Conservation (phyloP, 2,888 invertebrate genomes). For the Phytoseiulus persimilis region DNA sequence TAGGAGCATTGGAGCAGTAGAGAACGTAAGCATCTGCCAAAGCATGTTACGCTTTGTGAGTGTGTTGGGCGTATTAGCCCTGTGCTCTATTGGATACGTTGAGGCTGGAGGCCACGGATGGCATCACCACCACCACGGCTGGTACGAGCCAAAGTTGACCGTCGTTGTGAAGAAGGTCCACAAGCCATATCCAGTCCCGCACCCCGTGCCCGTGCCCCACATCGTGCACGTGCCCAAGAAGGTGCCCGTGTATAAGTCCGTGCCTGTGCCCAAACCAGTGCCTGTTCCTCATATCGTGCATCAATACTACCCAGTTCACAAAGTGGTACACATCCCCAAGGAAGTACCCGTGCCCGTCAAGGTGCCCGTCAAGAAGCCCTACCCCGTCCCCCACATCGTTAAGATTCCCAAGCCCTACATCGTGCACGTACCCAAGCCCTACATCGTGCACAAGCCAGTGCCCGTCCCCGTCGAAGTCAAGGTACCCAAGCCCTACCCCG, state of each 20-base stretch:
- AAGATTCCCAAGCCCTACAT: conserved; percentile 31
- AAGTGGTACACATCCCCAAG: conserved; percentile 30
- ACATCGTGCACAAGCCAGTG: conserved; percentile 38
- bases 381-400: conserved; percentile 22
- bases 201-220: conserved; percentile 35
- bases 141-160: conserved; percentile 36
- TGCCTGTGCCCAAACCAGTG: conserved; percentile 32
- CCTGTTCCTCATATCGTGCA: conserved; percentile 35
- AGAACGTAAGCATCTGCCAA: neutral
- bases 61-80: conserved; percentile 28
- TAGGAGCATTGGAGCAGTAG: neutral
- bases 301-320: conserved; percentile 34
- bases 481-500: conserved; percentile 31
- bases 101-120: conserved; percentile 32
- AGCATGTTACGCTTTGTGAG: conserved; percentile 37
- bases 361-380: conserved; percentile 38
- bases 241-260: conserved; percentile 35
- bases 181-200: conserved; percentile 35
- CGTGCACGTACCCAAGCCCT: conserved; percentile 35
- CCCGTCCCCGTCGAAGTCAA: conserved; percentile 36
- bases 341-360: conserved; percentile 33
- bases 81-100: conserved; percentile 38
- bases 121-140: conserved; percentile 35
- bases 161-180: conserved; percentile 38
- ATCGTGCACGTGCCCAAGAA: conserved; percentile 30